Evolutionary conservation across 2,888 invertebrate species (phyloP).

Genomic region (Ophioninae sp.): DNA sequence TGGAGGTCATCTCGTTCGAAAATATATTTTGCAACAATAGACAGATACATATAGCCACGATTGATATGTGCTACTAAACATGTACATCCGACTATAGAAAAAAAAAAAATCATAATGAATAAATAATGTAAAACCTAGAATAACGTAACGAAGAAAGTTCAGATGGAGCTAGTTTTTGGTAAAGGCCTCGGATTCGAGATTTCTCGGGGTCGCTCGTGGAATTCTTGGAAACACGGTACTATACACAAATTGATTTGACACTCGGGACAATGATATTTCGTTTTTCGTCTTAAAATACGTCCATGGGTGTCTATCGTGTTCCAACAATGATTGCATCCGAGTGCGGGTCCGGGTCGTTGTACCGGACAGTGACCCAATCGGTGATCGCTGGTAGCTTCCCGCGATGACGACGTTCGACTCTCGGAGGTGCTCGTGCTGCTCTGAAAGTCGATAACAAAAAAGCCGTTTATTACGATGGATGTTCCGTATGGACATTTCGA

Average conservation of each 20-base stretch:
- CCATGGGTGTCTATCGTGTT: conserved; percentile 93
- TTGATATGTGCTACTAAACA: conserved; percentile 56
- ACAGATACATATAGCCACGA: conserved; percentile 32
- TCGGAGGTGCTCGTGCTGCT: conserved; percentile 51
- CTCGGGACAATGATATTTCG: conserved; percentile 94
- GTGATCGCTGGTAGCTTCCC: conserved; percentile 73
- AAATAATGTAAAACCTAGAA: conserved; percentile 9
- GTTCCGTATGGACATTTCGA: background rate
- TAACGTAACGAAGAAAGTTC: conserved; percentile 55
- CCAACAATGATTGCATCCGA: conserved; percentile 95
- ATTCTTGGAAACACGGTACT: conserved; percentile 94
- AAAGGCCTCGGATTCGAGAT: conserved; percentile 70
- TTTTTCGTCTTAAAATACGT: conserved; percentile 91
- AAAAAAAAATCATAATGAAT: background rate
- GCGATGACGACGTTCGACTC: conserved; percentile 41
- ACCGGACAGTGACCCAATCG: conserved; percentile 92
- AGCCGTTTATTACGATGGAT: background rate
- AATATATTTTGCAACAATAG: conserved; percentile 1
- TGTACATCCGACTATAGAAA: conserved; percentile 19
- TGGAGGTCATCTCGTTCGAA: background rate
- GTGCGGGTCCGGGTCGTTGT: conserved; percentile 90
- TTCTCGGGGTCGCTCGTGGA: conserved; percentile 85
- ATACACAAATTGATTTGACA: conserved; percentile 94
- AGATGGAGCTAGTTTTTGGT: conserved; percentile 76
- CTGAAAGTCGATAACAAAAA: conserved; percentile 18